These are phyloP conservation scores for Epinephelus lanceolatus DNA, from an alignment of 2,113 vertebrate species.

Conservation along the genomic window DNA sequence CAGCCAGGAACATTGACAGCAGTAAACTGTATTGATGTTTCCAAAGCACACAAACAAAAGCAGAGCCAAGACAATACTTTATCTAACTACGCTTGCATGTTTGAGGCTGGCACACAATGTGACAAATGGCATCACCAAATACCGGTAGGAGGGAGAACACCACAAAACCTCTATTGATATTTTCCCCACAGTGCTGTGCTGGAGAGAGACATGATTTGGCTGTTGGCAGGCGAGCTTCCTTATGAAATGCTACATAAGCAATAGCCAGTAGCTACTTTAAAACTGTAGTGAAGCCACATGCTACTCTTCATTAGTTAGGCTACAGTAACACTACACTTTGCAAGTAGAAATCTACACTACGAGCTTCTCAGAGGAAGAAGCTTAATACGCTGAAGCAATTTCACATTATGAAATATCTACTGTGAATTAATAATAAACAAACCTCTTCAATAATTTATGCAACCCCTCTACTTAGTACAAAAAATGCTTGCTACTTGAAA, in stretches of 20 bases:
- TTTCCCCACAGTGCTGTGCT: neutral
- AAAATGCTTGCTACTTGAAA: neutral
- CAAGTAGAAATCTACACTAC: no score
- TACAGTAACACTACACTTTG: neutral
- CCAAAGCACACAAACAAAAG: constrained; percentile 3
- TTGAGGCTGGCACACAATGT: constrained; percentile 14
- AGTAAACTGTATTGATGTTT: constrained; percentile 17
- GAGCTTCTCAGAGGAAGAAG: no score
- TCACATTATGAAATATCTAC: no score
- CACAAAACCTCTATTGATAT: neutral
- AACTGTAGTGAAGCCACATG: neutral
- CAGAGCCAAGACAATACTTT: constrained; percentile 9
- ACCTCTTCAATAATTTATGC: neutral
- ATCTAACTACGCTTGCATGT: neutral
- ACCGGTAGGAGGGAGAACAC: neutral
- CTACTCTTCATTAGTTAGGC: neutral
- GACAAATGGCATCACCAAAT: constrained; percentile 5
- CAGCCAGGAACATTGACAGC: neutral
- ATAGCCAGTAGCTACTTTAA: neutral
- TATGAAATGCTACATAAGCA: no score
- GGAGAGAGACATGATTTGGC: neutral
- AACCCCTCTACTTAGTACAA: no score
- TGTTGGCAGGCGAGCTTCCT: no score
- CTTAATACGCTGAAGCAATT: no score
- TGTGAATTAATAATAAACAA: constrained; percentile 1